phyloP scores from a whole-genome alignment of 2,797 vertebrate genomes.

The Apogon hyalosoma region DNA sequence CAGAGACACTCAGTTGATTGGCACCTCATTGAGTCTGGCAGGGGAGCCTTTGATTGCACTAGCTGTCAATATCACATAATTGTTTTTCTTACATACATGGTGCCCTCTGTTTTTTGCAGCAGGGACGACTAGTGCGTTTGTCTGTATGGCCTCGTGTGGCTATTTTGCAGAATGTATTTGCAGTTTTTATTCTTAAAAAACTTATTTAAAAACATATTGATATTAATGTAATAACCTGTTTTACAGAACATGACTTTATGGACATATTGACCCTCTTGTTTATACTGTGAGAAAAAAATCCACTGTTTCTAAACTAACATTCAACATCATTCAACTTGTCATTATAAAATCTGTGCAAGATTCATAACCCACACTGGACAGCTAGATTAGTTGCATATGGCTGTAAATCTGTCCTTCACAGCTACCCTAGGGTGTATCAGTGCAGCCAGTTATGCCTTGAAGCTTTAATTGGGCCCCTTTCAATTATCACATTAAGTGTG shows the following conservation, averaged over 20 bases:
- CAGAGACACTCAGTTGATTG: slow-evolving; percentile 85
- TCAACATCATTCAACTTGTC: slow-evolving; percentile 28
- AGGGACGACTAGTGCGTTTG: slow-evolving; percentile 20
- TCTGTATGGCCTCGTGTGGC: slow-evolving; percentile 10
- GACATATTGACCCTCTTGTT: slow-evolving; percentile 9
- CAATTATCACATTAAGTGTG: slow-evolving; percentile 80
- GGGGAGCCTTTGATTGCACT: slow-evolving; percentile 85
- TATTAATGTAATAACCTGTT: not conserved
- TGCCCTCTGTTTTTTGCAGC: slow-evolving; percentile 53
- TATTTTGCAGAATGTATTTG: slow-evolving; percentile 9
- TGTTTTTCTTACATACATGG: slow-evolving; percentile 78
- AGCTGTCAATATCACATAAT: slow-evolving; percentile 82
- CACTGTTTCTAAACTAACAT: slow-evolving; percentile 22
- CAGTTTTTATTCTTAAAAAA: not conserved
- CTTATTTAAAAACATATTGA: not conserved
- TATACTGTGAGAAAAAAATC: slow-evolving; percentile 9
- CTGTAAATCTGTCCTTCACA: slow-evolving; percentile 76
- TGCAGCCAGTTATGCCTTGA: slow-evolving; percentile 68
- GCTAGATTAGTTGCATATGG: slow-evolving; percentile 70
- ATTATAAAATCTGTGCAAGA: slow-evolving; percentile 50
- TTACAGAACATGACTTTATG: not conserved
- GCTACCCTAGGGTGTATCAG: slow-evolving; percentile 48
- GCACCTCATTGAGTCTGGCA: slow-evolving; percentile 84
- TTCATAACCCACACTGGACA: slow-evolving; percentile 58
- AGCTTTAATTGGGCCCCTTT: slow-evolving; percentile 79